phyloP scores from a whole-genome alignment of 2,888 invertebrate genomes.

The Zonitis immaculata region DNA sequence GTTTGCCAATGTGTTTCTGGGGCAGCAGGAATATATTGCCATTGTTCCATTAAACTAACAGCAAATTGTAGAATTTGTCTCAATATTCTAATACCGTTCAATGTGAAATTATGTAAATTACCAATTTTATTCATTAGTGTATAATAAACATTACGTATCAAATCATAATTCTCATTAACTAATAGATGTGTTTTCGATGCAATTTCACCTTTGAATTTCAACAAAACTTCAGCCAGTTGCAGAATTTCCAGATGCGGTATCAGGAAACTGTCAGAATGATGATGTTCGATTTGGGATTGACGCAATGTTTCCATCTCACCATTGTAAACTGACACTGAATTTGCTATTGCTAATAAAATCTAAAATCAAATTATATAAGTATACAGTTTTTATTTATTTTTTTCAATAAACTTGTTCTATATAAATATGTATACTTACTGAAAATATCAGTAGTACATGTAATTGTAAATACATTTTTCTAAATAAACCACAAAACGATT shows the following conservation, averaged over 20 bases:
- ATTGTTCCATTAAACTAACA: constrained; percentile 23
- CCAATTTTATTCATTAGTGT: constrained; percentile 27
- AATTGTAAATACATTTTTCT: too few relatives aligned
- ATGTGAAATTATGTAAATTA: constrained; percentile 27
- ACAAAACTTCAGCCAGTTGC: constrained; percentile 28
- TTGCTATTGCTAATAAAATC: too few relatives aligned
- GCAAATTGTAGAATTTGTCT: constrained; percentile 32
- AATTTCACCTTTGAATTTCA: constrained; percentile 31
- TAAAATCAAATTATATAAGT: too few relatives aligned
- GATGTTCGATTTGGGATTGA: background rate
- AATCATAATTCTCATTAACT: constrained; percentile 30
- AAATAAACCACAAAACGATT: too few relatives aligned
- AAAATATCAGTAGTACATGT: too few relatives aligned
- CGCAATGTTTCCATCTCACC: too few relatives aligned
- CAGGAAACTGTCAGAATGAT: constrained; percentile 6
- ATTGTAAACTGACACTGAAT: too few relatives aligned
- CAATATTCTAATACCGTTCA: constrained; percentile 28
- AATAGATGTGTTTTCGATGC: constrained; percentile 23
- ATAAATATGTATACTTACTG: too few relatives aligned
- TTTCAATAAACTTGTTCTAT: too few relatives aligned
- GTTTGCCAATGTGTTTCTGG: background rate
- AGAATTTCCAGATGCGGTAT: constrained; percentile 31
- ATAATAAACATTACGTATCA: constrained; percentile 25
- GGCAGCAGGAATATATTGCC: constrained; percentile 18
- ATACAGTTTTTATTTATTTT: too few relatives aligned